phyloP scores from a whole-genome alignment of 2,888 invertebrate genomes.

The Uropetala carovei region DNA sequence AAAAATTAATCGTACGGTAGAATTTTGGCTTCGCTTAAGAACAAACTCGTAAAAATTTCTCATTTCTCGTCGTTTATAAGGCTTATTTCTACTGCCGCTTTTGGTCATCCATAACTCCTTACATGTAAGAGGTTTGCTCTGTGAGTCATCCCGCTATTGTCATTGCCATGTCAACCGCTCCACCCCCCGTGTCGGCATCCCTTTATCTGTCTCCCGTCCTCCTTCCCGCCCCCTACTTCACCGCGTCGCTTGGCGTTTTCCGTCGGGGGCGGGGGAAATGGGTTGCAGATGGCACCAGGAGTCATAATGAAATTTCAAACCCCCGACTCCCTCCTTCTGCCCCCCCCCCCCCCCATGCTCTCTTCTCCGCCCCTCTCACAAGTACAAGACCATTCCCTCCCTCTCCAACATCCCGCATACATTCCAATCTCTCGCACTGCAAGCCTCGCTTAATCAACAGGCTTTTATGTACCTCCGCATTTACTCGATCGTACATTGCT shows the following conservation, averaged over 20 bases:
- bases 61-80: not conserved
- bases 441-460: too few relatives aligned
- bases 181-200: not conserved
- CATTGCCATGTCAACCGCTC: not conserved
- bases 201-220: not conserved
- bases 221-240: too few relatives aligned
- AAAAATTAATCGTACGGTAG: not conserved
- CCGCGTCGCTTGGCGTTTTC: too few relatives aligned
- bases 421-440: too few relatives aligned
- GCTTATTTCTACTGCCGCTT: not conserved
- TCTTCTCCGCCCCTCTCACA: too few relatives aligned
- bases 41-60: not conserved
- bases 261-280: not conserved
- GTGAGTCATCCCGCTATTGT: slow-evolving; percentile 1
- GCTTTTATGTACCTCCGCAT: too few relatives aligned
- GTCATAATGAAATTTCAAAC: not conserved
- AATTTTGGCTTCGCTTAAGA: not conserved
- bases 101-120: not conserved
- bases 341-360: not conserved
- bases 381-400: too few relatives aligned
- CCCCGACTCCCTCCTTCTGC: not conserved
- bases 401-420: too few relatives aligned
- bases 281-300: not conserved
- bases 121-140: not conserved
- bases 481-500: too few relatives aligned